Conservation (phyloP, 1,140 invertebrate species). For the Dendroctonus valens region DNA sequence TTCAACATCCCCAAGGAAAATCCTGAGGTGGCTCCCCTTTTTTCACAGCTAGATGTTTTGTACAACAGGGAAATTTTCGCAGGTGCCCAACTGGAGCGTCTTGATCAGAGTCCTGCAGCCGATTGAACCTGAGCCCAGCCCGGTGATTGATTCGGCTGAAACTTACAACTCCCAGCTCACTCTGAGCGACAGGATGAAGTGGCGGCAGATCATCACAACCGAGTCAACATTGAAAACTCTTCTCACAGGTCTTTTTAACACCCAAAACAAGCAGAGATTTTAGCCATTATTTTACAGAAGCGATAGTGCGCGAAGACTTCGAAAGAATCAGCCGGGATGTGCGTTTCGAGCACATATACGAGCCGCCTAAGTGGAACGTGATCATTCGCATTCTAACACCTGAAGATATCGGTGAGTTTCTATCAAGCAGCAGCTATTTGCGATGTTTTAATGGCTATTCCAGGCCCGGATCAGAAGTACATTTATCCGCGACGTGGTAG, state of each 20-base stretch:
- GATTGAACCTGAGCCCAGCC: slow-evolving; percentile 56
- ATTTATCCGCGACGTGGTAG: slow-evolving; percentile 63
- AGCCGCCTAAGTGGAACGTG: slow-evolving; percentile 66
- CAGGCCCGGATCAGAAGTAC: slow-evolving; percentile 32
- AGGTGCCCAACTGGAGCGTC: slow-evolving; percentile 70
- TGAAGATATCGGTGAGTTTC: slow-evolving; percentile 51
- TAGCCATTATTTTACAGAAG: slow-evolving; percentile 52
- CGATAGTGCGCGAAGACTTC: slow-evolving; percentile 83
- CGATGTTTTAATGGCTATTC: not conserved
- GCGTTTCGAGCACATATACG: slow-evolving; percentile 24
- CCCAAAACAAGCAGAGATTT: not conserved
- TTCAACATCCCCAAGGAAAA: slow-evolving; percentile 55
- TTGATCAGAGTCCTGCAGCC: slow-evolving; percentile 78
- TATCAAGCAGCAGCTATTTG: not conserved
- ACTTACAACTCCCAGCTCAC: slow-evolving; percentile 45
- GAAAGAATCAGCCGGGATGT: slow-evolving; percentile 69
- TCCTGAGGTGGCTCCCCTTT: slow-evolving; percentile 46
- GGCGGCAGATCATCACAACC: slow-evolving; percentile 85
- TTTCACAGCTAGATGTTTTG: not conserved
- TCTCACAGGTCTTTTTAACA: slow-evolving; percentile 56
- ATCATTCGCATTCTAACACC: slow-evolving; percentile 84
- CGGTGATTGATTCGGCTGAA: slow-evolving; percentile 44
- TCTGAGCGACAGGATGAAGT: slow-evolving; percentile 67
- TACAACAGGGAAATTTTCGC: not conserved
- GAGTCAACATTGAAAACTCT: slow-evolving; percentile 79